Evolutionary conservation across 2,113 vertebrate species (phyloP).

Genomic region (Microcebus murinus): DNA sequence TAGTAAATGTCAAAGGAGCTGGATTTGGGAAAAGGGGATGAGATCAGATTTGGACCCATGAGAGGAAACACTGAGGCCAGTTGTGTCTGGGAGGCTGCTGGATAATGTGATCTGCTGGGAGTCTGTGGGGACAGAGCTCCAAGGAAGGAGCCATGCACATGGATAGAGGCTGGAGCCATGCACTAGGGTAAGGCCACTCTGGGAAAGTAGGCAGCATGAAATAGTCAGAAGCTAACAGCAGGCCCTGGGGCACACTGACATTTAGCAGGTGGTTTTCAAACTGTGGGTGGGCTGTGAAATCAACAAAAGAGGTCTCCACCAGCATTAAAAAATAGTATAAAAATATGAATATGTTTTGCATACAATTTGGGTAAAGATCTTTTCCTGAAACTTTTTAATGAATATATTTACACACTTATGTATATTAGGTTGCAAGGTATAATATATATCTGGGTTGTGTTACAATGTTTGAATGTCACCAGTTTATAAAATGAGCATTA

Average conservation of each 20-base stretch:
- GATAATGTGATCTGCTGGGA: neutral
- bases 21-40: neutral
- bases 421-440: neutral
- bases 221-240: neutral
- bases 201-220: neutral
- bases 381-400: neutral
- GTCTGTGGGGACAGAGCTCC: neutral
- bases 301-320: neutral
- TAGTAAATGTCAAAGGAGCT: neutral
- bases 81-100: neutral
- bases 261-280: constrained; percentile 12
- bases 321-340: neutral
- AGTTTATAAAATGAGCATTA: constrained; percentile 23
- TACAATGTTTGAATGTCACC: neutral
- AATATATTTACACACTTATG: neutral
- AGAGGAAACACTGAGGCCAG: neutral
- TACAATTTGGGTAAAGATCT: neutral
- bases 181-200: neutral
- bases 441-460: constrained; percentile 12
- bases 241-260: neutral
- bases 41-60: neutral
- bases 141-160: neutral
- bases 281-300: neutral
- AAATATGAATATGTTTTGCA: neutral
- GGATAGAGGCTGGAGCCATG: neutral